Evolutionary conservation across 2,113 vertebrate species (phyloP).

Genomic region (Sylvilagus bachmani): DNA sequence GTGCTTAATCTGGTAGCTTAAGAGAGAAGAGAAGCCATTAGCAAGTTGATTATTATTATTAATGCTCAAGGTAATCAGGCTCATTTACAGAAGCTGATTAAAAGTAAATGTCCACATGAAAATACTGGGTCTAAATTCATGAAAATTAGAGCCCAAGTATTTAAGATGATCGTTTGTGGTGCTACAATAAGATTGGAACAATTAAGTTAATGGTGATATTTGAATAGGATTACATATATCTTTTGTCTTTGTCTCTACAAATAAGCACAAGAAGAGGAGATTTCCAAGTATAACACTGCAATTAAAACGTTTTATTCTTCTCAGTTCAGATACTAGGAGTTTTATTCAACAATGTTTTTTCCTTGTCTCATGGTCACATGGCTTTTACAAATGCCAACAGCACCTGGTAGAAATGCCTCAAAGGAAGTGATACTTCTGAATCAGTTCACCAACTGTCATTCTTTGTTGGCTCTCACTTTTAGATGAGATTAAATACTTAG

Average conservation of each 20-base stretch:
- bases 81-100: constrained; percentile 83
- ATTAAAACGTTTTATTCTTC: constrained; percentile 46
- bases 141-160: constrained; percentile 76
- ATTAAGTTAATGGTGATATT: constrained; percentile 70
- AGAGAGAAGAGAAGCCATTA: constrained; percentile 81
- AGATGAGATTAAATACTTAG: constrained; percentile 3
- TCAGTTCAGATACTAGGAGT: not conserved
- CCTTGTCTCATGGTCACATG: not conserved
- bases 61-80: constrained; percentile 83
- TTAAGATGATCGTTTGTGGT: constrained; percentile 73
- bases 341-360: constrained; percentile 9
- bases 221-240: not conserved
- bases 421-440: not conserved
- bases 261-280: not conserved
- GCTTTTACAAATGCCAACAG: constrained; percentile 18
- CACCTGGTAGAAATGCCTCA: not conserved
- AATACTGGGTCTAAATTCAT: constrained; percentile 79
- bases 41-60: constrained; percentile 85
- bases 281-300: constrained; percentile 2
- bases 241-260: constrained; percentile 63
- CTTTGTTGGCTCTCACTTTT: not conserved
- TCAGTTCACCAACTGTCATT: not conserved
- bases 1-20: constrained; percentile 79
- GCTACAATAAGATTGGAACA: constrained; percentile 70
- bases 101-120: constrained; percentile 83